These are phyloP conservation scores for Hirudinaria manillensis DNA, from an alignment of 2,888 invertebrate species.

Conservation along the genomic window DNA sequence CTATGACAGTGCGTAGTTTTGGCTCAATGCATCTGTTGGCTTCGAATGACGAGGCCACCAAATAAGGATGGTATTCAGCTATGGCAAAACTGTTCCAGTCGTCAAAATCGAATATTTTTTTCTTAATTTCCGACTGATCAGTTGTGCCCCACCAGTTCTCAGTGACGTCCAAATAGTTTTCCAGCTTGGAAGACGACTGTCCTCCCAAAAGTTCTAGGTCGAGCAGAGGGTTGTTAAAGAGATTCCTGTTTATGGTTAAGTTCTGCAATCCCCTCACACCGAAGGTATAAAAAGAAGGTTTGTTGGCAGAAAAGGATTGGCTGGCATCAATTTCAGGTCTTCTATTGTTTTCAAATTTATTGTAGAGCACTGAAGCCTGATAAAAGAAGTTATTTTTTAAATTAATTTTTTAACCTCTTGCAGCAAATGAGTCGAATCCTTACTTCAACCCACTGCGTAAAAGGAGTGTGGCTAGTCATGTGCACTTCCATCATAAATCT, in stretches of 20 bases:
- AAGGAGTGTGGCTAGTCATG: constrained; percentile 83
- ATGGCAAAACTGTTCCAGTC: constrained; percentile 98
- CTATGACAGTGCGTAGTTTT: constrained; percentile 41
- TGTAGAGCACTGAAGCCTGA: constrained; percentile 39
- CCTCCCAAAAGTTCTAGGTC: constrained; percentile 87
- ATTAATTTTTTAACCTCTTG: neutral
- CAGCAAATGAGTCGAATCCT: too few relatives aligned
- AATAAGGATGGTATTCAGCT: constrained; percentile 80
- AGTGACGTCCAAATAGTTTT: constrained; percentile 76
- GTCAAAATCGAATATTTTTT: constrained; percentile 90
- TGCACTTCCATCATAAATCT: constrained; percentile 76
- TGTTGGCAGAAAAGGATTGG: constrained; percentile 39
- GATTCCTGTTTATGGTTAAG: constrained; percentile 79
- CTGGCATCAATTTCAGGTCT: constrained; percentile 22
- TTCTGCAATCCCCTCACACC: constrained; percentile 90
- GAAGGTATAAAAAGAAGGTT: constrained; percentile 65
- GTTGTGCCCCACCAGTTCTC: constrained; percentile 95
- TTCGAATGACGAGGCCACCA: constrained; percentile 52
- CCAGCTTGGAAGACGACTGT: constrained; percentile 71
- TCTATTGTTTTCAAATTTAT: constrained; percentile 45
- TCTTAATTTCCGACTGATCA: constrained; percentile 55
- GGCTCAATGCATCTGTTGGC: neutral
- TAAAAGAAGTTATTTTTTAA: neutral
- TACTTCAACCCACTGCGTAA: constrained; percentile 59
- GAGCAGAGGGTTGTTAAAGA: constrained; percentile 62